Evolutionary conservation across 2,888 invertebrate genomes (phyloP).

Genomic region (Lobophora halterata): DNA sequence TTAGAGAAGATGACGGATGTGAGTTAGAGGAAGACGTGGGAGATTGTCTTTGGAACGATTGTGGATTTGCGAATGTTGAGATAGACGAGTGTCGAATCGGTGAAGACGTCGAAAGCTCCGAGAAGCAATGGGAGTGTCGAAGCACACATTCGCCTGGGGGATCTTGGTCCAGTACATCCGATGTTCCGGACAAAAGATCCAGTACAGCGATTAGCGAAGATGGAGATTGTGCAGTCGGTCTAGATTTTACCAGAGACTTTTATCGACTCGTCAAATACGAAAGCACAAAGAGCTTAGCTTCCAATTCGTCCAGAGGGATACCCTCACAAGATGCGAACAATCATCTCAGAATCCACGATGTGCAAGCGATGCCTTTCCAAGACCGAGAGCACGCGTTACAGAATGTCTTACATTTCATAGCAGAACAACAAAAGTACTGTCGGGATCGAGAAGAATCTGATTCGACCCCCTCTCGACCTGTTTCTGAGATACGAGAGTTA

Average conservation of each 20-base stretch:
- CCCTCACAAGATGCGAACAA: slow-evolving; percentile 77
- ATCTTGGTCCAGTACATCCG: slow-evolving; percentile 81
- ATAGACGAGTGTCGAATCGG: slow-evolving; percentile 83
- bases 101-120: slow-evolving; percentile 68
- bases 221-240: slow-evolving; percentile 85
- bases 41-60: slow-evolving; percentile 88
- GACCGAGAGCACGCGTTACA: slow-evolving; percentile 86
- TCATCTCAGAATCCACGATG: slow-evolving; percentile 69
- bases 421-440: slow-evolving; percentile 88
- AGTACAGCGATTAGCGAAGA: slow-evolving; percentile 86
- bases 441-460: slow-evolving; percentile 81
- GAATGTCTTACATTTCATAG: slow-evolving; percentile 87
- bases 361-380: slow-evolving; percentile 71
- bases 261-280: slow-evolving; percentile 90
- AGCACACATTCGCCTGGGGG: slow-evolving; percentile 81
- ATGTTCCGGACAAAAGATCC: slow-evolving; percentile 84
- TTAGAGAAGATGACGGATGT: slow-evolving; percentile 86
- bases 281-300: slow-evolving; percentile 89
- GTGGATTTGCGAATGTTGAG: slow-evolving; percentile 85
- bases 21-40: slow-evolving; percentile 88
- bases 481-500: slow-evolving; percentile 80
- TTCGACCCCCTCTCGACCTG: slow-evolving; percentile 75
- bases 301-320: slow-evolving; percentile 85
- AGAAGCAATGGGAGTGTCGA: slow-evolving; percentile 84
- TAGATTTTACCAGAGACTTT: slow-evolving; percentile 89